phyloP scores from a whole-genome alignment of 2,113 vertebrate species.

The Oxyura jamaicensis region DNA sequence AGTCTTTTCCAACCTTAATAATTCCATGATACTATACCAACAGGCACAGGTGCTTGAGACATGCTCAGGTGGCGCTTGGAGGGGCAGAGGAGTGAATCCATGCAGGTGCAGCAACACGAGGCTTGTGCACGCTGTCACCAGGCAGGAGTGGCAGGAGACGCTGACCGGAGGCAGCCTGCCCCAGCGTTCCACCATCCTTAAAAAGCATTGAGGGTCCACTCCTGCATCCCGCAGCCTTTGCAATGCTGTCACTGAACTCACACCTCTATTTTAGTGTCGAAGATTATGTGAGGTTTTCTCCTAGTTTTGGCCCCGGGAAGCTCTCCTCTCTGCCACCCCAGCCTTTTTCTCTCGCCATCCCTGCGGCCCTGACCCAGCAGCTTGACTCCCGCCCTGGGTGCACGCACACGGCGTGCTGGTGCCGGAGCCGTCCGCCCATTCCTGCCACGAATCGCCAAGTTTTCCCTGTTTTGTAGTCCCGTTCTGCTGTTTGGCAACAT shows the following conservation, averaged over 20 bases:
- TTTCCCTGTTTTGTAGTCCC: too few species aligned
- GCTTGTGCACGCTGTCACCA: background rate
- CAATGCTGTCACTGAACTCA: background rate
- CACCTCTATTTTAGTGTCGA: background rate
- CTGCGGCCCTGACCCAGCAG: fast-evolving
- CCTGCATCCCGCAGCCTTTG: background rate
- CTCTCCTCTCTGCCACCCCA: too few species aligned
- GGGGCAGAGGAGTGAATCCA: fast-evolving
- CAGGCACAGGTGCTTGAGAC: background rate
- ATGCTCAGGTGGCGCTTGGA: fast-evolving
- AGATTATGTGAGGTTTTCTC: background rate
- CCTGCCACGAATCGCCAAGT: background rate
- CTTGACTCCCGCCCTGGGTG: background rate
- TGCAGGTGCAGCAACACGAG: fast-evolving
- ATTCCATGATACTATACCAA: background rate
- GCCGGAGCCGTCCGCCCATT: fast-evolving
- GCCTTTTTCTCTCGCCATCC: background rate
- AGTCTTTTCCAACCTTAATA: too few species aligned
- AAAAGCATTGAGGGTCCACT: fast-evolving
- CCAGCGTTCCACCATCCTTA: background rate
- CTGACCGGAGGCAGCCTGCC: background rate
- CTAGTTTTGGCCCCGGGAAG: background rate
- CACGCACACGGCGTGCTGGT: fast-evolving
- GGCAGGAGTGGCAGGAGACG: fast-evolving
- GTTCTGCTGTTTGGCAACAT: background rate